Conservation (phyloP, 2,113 vertebrate genomes). For the Pogona vitticeps region DNA sequence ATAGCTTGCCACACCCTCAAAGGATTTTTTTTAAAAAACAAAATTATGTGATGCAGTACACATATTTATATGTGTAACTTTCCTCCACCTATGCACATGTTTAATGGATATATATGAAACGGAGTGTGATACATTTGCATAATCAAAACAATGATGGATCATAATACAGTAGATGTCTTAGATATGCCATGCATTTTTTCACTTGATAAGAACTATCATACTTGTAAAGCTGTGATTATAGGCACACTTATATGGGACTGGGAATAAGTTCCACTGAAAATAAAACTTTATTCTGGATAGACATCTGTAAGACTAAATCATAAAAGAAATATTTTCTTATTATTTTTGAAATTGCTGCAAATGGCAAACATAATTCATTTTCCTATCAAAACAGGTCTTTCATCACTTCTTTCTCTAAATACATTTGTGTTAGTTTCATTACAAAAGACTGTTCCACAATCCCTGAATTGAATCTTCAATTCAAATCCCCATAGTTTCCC, state of each 20-base stretch:
- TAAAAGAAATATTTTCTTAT: background rate
- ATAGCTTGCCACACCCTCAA: too few species aligned
- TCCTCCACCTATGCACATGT: background rate
- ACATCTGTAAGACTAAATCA: background rate
- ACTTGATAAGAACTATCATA: background rate
- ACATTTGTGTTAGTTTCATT: background rate
- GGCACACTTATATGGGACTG: background rate
- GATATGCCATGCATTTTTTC: background rate
- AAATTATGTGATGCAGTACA: too few species aligned
- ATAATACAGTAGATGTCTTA: background rate
- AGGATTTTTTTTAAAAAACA: too few species aligned
- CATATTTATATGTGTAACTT: background rate
- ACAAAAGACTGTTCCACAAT: background rate
- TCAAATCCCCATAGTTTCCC: slow-evolving; percentile 1
- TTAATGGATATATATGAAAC: background rate
- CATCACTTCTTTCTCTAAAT: background rate
- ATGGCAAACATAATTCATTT: background rate
- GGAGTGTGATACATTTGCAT: background rate
- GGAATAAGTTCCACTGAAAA: background rate
- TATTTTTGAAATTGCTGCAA: background rate
- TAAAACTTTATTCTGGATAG: background rate
- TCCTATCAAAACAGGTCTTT: background rate
- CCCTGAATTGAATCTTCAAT: background rate
- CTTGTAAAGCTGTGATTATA: background rate
- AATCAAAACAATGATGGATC: background rate